Evolutionary conservation across 92 coral and sea anemone genomes (phyloP).

Genomic region (Siderastrea radians): DNA sequence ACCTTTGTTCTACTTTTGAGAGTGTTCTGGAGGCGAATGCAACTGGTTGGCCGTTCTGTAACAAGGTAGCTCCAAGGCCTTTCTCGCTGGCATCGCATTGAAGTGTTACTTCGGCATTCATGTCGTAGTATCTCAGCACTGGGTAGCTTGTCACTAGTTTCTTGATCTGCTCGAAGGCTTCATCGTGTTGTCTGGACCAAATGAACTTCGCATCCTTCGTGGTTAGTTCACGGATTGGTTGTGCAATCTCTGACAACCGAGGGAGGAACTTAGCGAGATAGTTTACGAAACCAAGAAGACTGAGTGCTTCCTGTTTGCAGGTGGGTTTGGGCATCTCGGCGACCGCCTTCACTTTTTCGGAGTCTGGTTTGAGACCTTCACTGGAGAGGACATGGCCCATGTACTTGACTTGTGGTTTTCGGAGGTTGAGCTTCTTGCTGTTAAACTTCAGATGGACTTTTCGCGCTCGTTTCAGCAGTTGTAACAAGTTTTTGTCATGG

Average conservation of each 20-base stretch:
- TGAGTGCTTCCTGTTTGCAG: conserved; percentile 33
- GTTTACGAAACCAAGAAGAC: conserved; percentile 52
- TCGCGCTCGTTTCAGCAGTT: conserved; percentile 50
- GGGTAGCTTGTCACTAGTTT: conserved; percentile 34
- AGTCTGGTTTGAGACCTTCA: conserved; percentile 42
- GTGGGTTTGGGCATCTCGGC: conserved; percentile 46
- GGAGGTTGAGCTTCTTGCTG: conserved; percentile 68
- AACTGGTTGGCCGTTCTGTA: conserved; percentile 24
- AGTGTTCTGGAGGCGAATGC: conserved; percentile 15
- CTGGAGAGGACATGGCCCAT: conserved; percentile 61
- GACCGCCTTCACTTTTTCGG: conserved; percentile 30
- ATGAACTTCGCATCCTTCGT: not conserved
- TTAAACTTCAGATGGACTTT: conserved; percentile 61
- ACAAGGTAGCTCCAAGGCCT: conserved; percentile 5
- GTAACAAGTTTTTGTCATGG: conserved; percentile 58
- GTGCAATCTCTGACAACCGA: conserved; percentile 54
- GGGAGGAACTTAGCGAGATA: conserved; percentile 60
- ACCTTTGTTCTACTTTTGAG: conserved; percentile 6
- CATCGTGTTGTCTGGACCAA: conserved; percentile 18
- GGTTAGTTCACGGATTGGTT: conserved; percentile 55
- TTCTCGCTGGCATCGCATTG: conserved; percentile 34
- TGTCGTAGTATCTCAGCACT: conserved; percentile 37
- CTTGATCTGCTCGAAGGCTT: conserved; percentile 24
- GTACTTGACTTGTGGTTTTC: conserved; percentile 43
- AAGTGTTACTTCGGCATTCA: conserved; percentile 6